Conservation (phyloP, 2,888 invertebrate genomes). For the Dione juno region DNA sequence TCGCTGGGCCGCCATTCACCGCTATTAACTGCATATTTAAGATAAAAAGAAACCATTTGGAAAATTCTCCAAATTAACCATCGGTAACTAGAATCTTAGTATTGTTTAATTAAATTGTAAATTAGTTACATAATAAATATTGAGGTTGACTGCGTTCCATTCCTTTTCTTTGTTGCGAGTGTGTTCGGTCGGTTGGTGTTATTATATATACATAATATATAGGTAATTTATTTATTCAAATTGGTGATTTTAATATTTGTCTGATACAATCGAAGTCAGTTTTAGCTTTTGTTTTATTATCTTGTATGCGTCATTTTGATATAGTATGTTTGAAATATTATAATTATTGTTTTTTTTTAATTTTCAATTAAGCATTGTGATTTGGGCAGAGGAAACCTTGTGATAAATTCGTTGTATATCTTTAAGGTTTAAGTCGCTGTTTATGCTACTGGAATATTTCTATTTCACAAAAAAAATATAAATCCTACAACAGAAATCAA, state of each 20-base stretch:
- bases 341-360: too few relatives aligned
- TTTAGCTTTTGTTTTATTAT: constrained; percentile 35
- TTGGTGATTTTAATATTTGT: constrained; percentile 29
- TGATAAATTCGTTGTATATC: not conserved
- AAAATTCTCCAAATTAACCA: constrained; percentile 61
- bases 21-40: constrained; percentile 63
- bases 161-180: constrained; percentile 14
- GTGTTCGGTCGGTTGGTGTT: constrained; percentile 27
- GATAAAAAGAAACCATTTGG: constrained; percentile 68
- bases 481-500: not conserved
- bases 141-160: constrained; percentile 45
- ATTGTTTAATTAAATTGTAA: constrained; percentile 55
- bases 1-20: constrained; percentile 58
- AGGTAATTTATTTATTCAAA: constrained; percentile 35
- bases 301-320: constrained; percentile 25
- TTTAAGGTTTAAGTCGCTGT: too few relatives aligned
- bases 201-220: not conserved
- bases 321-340: too few relatives aligned
- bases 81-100: constrained; percentile 39
- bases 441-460: not conserved
- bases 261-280: constrained; percentile 25
- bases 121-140: constrained; percentile 48
- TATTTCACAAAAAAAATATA: not conserved
- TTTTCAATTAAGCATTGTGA: too few relatives aligned
- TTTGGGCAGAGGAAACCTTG: not conserved